Base-by-base conservation (phyloP, 2,888 invertebrate genomes). In the Cremastinae sp. region DNA sequence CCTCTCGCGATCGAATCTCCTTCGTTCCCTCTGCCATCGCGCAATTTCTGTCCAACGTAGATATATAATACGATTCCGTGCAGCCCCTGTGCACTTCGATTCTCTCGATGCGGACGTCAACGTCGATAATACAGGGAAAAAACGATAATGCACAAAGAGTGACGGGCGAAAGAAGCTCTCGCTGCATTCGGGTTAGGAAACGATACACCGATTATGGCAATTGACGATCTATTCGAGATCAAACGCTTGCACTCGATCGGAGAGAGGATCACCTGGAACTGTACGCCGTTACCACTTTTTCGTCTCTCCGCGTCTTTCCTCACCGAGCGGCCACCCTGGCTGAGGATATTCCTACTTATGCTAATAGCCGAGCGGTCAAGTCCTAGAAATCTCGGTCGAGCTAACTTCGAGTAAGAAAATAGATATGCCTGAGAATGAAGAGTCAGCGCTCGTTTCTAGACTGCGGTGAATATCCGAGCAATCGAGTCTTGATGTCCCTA, bases 281-380 rank as follows among this genome's bases (percentile, higher is more conserved):
- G 2, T 3, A 28, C 2, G 28, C 28, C 28, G 28, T 28, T 3
- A 28, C 28, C 28, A 28, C 66, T 80, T 82, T 80, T 82, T 84
- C 78, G 55, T 75, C 78, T 41, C 74, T 72, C 73, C 79, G n/a
- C 78, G 72, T 78, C 78, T 81, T 78, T 75, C 71, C 62, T 58
- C 8, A 22, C 43, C 41, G 20, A 37, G 14, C 43, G 70, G n/a
- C 47, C 64, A 45, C 55, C 75, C 51, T 39, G 70, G 2, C n/a
- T n/a, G n/a, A 8, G 2, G 41, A 9, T 41, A 12, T 74, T 55
- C 66, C 68, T 65, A 65, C 72, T 73, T 66, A 77, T 71, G 65
- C 43, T 73, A 64, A 76, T 76, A 35, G 37, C 2, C 20, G 51
- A 10, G 39, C 58, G 37, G 14, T 16, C 43, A 7, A 43, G 16